These are phyloP conservation scores for Dipodomys spectabilis DNA, from an alignment of 2,113 vertebrate genomes.

Conservation along the genomic window DNA sequence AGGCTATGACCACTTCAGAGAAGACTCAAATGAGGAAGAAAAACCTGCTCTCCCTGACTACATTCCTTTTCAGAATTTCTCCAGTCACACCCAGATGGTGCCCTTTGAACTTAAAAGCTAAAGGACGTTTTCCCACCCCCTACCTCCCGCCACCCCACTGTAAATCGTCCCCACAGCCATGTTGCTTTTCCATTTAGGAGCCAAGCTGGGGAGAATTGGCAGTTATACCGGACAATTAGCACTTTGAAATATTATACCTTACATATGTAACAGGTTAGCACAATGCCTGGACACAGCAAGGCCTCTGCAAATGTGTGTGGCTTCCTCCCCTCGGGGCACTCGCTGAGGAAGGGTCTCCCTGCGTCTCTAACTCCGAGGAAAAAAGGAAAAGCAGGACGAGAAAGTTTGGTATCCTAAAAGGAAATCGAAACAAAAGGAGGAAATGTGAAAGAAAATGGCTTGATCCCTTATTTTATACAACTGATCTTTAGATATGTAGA, in stretches of 20 bases:
- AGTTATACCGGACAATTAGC: slow-evolving; percentile 73
- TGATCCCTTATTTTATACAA: neutral
- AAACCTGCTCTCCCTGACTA: slow-evolving; percentile 70
- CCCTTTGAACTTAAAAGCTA: slow-evolving; percentile 80
- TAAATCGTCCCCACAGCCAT: slow-evolving; percentile 71
- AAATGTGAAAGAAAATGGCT: neutral
- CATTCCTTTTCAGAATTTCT: slow-evolving; percentile 68
- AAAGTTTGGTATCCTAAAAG: neutral
- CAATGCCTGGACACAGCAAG: slow-evolving; percentile 53
- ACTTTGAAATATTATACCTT: slow-evolving; percentile 81
- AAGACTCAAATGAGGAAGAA: slow-evolving; percentile 66
- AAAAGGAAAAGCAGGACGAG: neutral
- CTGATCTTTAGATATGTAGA: neutral
- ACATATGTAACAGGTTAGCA: slow-evolving; percentile 81
- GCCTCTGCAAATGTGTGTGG: neutral
- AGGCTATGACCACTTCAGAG: neutral
- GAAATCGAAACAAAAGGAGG: neutral
- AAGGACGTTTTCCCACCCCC: slow-evolving; percentile 65
- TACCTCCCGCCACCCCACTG: slow-evolving; percentile 1
- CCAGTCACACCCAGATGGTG: slow-evolving; percentile 74
- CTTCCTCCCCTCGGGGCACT: slow-evolving; percentile 24
- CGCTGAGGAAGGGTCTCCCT: neutral
- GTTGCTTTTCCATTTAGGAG: slow-evolving; percentile 78
- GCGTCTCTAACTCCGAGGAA: neutral
- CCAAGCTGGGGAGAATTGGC: slow-evolving; percentile 73